phyloP scores from a whole-genome alignment of 2,113 vertebrate species.

The Dasyornis broadbenti region DNA sequence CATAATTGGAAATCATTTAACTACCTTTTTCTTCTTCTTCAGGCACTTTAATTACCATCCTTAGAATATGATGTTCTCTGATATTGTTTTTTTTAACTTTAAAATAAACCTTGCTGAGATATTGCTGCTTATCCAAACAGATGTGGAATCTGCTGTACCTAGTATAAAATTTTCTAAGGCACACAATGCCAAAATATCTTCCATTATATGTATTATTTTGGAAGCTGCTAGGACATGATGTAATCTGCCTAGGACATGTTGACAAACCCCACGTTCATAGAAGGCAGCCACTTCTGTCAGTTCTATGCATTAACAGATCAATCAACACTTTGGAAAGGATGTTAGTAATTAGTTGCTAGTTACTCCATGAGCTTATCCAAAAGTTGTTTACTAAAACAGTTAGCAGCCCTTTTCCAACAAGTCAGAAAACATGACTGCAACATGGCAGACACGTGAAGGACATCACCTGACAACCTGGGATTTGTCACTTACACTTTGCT shows the following conservation, averaged over 20 bases:
- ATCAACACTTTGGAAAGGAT: not conserved
- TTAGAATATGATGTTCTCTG: not conserved
- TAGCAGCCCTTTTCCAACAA: not conserved
- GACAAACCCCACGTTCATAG: not conserved
- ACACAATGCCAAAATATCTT: not conserved
- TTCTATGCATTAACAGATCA: not conserved
- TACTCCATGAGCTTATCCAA: not conserved
- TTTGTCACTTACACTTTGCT: not conserved
- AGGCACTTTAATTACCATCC: not conserved
- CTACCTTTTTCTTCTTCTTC: not conserved
- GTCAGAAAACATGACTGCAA: not conserved
- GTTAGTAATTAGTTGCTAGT: not conserved
- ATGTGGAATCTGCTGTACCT: not conserved
- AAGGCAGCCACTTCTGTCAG: not conserved
- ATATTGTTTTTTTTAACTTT: not conserved
- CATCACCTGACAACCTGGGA: not conserved
- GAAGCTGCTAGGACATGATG: not conserved
- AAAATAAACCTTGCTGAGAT: not conserved
- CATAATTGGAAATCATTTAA: not conserved
- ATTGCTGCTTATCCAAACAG: not conserved
- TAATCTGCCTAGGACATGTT: not conserved
- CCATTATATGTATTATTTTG: not conserved
- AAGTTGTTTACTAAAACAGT: not conserved
- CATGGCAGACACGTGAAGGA: fast-evolving
- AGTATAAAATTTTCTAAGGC: not conserved